Percentiles rank a stretch among this genome's conserved stretches.
Evolutionary conservation across 2,113 vertebrate genomes (phyloP).

Genomic region (Lota lota): DNA sequence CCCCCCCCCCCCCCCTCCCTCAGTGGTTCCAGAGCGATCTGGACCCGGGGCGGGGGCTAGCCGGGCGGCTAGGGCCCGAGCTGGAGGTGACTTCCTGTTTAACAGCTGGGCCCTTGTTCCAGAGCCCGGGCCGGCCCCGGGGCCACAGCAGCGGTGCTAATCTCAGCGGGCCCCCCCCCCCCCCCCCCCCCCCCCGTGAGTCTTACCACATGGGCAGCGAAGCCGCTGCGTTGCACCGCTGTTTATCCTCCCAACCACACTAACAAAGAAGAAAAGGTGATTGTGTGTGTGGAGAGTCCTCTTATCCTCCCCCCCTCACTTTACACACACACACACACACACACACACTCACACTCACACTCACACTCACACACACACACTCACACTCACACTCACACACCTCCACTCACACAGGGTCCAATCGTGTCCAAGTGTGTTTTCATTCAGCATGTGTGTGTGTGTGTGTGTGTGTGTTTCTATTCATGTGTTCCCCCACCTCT

Average conservation of each 20-base stretch:
- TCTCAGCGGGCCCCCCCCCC: conserved; percentile 45
- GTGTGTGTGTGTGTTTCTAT: no score
- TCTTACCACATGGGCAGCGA: conserved; percentile 68
- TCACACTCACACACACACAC: no score
- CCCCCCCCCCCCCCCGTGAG: conserved; percentile 49
- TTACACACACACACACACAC: no score
- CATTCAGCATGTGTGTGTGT: no score
- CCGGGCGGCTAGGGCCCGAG: conserved; percentile 48
- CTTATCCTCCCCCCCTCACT: conserved; percentile 15
- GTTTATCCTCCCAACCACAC: conserved; percentile 60
- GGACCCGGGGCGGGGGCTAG: conserved; percentile 37
- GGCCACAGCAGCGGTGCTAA: conserved; percentile 52
- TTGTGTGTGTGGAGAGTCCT: conserved; percentile 67
- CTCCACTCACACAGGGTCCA: not conserved
- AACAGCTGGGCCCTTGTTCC: conserved; percentile 68
- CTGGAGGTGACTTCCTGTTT: conserved; percentile 72
- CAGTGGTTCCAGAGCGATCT: conserved; percentile 26
- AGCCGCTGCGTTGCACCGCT: conserved; percentile 61
- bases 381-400: no score
- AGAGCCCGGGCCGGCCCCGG: conserved; percentile 16
- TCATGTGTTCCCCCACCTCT: no score
- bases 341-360: no score
- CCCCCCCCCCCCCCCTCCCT: conserved; percentile 17
- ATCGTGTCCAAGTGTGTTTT: no score
- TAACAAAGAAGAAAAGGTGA: conserved; percentile 73